Evolutionary conservation across 2,113 vertebrate species (phyloP).

Genomic region (Pionites leucogaster): DNA sequence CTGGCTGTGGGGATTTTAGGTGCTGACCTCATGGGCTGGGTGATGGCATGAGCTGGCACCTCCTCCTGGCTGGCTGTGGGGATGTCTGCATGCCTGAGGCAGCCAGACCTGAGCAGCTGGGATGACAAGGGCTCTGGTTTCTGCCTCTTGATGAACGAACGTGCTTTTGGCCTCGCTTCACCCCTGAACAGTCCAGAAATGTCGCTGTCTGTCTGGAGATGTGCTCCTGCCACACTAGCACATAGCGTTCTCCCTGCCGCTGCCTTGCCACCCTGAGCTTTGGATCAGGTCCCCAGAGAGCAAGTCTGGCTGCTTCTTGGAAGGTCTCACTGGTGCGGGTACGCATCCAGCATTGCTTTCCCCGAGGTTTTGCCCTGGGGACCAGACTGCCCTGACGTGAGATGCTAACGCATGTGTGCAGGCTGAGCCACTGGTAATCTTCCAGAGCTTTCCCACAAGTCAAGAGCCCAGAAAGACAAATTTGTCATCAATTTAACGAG

Average conservation of each 20-base stretch:
- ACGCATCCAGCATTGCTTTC: neutral
- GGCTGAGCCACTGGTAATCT: neutral
- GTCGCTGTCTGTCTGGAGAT: neutral
- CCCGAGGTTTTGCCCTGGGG: neutral
- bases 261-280: neutral
- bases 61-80: accelerated
- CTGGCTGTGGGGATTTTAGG: neutral
- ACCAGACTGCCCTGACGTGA: neutral
- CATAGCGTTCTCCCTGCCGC: neutral
- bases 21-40: neutral
- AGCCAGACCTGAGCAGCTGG: neutral
- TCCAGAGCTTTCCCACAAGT: neutral
- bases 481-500: neutral
- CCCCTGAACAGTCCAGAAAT: neutral
- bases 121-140: neutral
- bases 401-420: neutral
- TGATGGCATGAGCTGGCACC: neutral
- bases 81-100: neutral
- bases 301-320: neutral
- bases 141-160: neutral
- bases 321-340: accelerated
- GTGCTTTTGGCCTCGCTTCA: neutral
- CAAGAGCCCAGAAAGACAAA: neutral
- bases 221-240: neutral
- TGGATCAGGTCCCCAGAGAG: neutral